Evolutionary conservation across 1,140 invertebrate species (phyloP), one percentile per base, ranked within the genome.

Genomic region (Drosophila pruinosa): DNA sequence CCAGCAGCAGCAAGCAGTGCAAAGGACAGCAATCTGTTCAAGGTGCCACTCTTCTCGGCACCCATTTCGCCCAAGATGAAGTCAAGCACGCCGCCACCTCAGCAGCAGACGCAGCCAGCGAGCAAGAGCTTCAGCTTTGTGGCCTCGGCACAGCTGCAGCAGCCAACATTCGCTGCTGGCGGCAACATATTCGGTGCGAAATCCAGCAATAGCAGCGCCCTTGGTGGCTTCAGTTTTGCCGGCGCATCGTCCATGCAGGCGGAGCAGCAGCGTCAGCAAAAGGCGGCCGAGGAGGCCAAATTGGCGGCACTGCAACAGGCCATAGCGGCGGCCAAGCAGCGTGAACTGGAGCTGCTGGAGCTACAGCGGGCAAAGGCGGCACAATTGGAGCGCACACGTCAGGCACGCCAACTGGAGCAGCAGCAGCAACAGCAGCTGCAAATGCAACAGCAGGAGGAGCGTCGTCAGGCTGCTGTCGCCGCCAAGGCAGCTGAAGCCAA

Each of bases 11-110:
- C 53, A 3, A 7, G 0, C 7, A n/a, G n/a, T 19, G 5, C n/a
- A 6, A 17, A 39, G 8, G 82, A 86, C 2, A 78, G 47, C 3
- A 78, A 62, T 61, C 24, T 89, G 0, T 83, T 86, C 5, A 75
- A 86, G 67, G 70, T 78, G 48, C 72, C 91, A 62, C 45, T 57
- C 34, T 53, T 58, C 8, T 68, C 80, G 1, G 56, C 74, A 3
- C 56, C 79, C 2, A 26, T 65, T 7, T 76, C 65, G 39, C 72
- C 75, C 6, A 75, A 61, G 17, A 21, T 31, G 2, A 59, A 79
- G 38, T 38, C 61, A 48, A 64, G 28, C 4, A 57, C 68, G 12
- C 54, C 50, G 2, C 47, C 31, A 6, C 7, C 28, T 10, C 48
- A 47, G n/a, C 34, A 31, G 4, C 65, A 47, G 0, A 17, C 15